phyloP scores from a whole-genome alignment of 2,797 vertebrate species.

The Coregonus suidteri region DNA sequence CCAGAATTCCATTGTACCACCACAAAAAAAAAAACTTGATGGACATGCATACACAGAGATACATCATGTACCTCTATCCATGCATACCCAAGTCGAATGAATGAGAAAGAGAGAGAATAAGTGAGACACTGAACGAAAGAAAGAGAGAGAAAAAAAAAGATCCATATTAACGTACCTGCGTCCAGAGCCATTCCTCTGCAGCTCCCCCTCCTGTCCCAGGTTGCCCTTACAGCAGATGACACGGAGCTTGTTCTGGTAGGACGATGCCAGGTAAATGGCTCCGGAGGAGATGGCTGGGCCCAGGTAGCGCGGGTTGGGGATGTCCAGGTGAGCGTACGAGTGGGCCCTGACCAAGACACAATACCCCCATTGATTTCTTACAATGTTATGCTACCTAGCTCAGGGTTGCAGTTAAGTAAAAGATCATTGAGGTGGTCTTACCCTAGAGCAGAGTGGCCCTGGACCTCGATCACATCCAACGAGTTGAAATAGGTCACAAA shows the following conservation, averaged over 20 bases:
- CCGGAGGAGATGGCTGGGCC: conserved; percentile 96
- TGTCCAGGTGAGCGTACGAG: conserved; percentile 90
- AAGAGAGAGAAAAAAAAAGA: not conserved
- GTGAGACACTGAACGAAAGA: too few relatives aligned
- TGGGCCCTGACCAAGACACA: conserved; percentile 74
- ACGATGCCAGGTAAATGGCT: conserved; percentile 93
- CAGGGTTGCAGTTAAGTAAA: not conserved
- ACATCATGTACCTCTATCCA: too few relatives aligned
- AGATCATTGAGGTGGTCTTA: conserved; percentile 61
- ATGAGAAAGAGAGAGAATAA: too few relatives aligned
- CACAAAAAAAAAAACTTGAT: too few relatives aligned
- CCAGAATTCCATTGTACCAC: too few relatives aligned
- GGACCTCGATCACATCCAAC: conserved; percentile 96
- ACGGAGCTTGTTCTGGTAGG: conserved; percentile 96
- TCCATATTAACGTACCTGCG: conserved; percentile 79
- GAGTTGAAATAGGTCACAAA: conserved; percentile 99
- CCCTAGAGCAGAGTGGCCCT: conserved; percentile 91
- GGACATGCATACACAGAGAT: too few relatives aligned
- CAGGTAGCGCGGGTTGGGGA: conserved; percentile 92
- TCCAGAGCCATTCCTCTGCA: conserved; percentile 83
- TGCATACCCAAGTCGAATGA: too few relatives aligned
- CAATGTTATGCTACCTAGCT: not conserved
- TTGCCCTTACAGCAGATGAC: conserved; percentile 98
- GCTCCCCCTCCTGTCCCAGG: conserved; percentile 83
- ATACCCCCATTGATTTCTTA: not conserved